A percentile compares a stretch with the other conserved stretches of the same genome.
phyloP scores from a whole-genome alignment of 2,113 vertebrate species.

The Sturnus vulgaris region DNA sequence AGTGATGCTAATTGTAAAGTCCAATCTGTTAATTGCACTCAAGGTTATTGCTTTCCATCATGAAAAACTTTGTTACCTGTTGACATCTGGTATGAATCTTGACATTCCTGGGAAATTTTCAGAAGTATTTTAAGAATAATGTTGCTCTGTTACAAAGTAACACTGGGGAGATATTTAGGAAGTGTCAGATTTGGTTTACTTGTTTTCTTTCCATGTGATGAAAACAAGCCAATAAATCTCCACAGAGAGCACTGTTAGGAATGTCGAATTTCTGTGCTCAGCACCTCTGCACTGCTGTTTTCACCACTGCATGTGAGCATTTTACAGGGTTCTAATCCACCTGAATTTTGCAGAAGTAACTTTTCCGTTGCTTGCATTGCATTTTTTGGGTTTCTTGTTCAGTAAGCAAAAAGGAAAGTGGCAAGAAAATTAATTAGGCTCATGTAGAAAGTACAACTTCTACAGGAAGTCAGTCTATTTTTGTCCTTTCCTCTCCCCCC shows the following conservation, averaged over 20 bases:
- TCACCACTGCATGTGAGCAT: neutral
- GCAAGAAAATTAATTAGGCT: neutral
- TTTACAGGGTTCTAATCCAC: neutral
- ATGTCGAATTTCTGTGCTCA: neutral
- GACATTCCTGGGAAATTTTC: neutral
- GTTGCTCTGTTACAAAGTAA: neutral
- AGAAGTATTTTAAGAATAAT: neutral
- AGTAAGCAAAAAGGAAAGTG: accelerated
- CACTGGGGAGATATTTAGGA: neutral
- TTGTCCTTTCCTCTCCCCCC: no score
- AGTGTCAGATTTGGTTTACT: neutral
- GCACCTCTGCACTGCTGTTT: neutral
- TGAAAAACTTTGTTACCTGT: neutral
- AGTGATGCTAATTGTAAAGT: neutral
- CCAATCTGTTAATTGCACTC: neutral
- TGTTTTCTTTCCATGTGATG: neutral
- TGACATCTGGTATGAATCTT: neutral
- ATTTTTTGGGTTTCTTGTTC: neutral
- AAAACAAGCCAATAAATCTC: neutral
- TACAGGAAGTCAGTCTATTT: neutral
- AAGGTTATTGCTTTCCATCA: neutral
- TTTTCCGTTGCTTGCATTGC: neutral
- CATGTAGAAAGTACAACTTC: neutral
- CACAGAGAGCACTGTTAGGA: neutral
- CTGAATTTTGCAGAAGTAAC: neutral